phyloP scores from a whole-genome alignment of 2,797 vertebrate species.

The Acanthiza pusilla region DNA sequence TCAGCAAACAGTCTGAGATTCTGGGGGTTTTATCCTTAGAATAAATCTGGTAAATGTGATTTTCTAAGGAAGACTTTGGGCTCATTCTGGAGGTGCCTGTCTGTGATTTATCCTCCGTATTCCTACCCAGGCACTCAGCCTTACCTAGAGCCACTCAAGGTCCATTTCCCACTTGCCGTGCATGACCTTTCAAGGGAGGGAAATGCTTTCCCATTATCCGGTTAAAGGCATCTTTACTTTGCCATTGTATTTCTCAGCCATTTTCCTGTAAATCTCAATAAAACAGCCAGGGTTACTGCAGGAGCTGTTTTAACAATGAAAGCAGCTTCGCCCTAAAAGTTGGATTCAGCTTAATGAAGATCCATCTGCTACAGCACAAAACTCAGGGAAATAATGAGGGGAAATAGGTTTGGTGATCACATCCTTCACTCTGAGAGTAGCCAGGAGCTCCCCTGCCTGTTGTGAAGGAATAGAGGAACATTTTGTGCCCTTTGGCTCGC shows the following conservation, averaged over 20 bases:
- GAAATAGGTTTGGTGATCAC: neutral
- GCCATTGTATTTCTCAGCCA: neutral
- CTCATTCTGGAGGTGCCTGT: neutral
- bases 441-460: neutral
- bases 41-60: neutral
- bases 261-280: neutral
- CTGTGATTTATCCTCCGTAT: neutral
- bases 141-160: neutral
- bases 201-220: neutral
- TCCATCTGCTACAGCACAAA: neutral
- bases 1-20: neutral
- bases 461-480: neutral
- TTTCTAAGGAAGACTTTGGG: neutral
- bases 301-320: neutral
- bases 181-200: neutral
- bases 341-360: neutral
- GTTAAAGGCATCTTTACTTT: neutral
- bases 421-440: neutral
- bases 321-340: neutral
- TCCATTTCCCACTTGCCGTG: neutral
- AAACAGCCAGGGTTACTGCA: neutral
- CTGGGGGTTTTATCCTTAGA: neutral
- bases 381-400: neutral
- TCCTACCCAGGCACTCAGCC: neutral
- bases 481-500: neutral